Base-by-base conservation (phyloP, 1,140 invertebrate species). In the Archegozetes longisetosus region DNA sequence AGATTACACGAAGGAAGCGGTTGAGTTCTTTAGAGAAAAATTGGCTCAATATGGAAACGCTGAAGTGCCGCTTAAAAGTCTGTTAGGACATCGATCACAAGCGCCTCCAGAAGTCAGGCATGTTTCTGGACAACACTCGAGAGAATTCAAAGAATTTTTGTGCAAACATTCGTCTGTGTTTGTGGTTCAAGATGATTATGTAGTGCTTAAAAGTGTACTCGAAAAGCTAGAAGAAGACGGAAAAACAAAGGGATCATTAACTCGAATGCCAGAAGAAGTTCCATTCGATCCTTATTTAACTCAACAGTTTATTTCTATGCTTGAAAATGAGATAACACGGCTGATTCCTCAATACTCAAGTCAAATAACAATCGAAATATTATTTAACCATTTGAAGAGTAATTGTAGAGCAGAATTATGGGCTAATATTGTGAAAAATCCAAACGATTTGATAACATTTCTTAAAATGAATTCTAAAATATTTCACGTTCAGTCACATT, bases 71-170 rank as follows among this genome's bases (percentile, higher is more conserved):
- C 91, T 95, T 27, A 88, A 88, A 72, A 90, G 86, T 72, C 77
- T 95, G 47, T 75, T 94, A 20, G 91, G 91, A 0, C 91, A 95
- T 74, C 77, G 75, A 59, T 76, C 73, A 27, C 76, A 77, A 68
- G 91, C 92, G 13, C 89, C 88, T 28, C 89, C 89, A 6, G 90
- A 95, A 77, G 88, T 96, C 59, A 79, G 92, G 57, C 89, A 95
- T 70, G 90, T 96, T 64, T 94, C 90, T 32, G 81, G 81, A 61
- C 88, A 94, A 70, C 88, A 93, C 68, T 85, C 91, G 64, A 88
- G 85, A 70, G 90, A 95, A 73, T 96, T 96, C 69, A 82, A 82
- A 64, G 89, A 94, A 58, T 96, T 96, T 71, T 76, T 96, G 0
- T 66, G 79, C 32, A 84, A 84, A 68, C 86, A 88, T 72, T 80